These are phyloP conservation scores for Andricus quercusramuli DNA, from an alignment of 2,888 invertebrate genomes.

Conservation along the genomic window DNA sequence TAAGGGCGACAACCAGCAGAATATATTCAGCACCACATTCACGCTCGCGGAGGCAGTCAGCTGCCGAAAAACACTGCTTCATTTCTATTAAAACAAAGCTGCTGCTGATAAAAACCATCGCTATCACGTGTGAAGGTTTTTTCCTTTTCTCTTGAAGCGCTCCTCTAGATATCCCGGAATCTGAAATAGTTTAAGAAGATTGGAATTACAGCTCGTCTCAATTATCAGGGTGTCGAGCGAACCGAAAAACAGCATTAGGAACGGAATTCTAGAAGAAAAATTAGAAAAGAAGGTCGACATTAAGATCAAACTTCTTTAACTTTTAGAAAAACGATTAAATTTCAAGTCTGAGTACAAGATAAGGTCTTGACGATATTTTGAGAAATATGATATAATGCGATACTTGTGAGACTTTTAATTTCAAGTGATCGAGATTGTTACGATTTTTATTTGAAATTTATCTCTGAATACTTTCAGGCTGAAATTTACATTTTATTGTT, in stretches of 20 bases:
- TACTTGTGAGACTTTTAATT: too few relatives aligned
- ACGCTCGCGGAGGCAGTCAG: constrained; percentile 53
- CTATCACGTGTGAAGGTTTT: constrained; percentile 74
- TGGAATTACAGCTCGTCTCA: constrained; percentile 44
- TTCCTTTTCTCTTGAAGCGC: constrained; percentile 79
- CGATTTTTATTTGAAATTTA: too few relatives aligned
- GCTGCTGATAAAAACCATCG: constrained; percentile 61
- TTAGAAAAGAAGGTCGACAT: neutral
- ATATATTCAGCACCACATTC: constrained; percentile 50
- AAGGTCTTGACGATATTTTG: too few relatives aligned
- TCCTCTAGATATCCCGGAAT: constrained; percentile 83
- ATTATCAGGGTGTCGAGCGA: neutral
- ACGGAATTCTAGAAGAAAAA: neutral
- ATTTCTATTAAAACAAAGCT: constrained; percentile 56
- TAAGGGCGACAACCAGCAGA: constrained; percentile 47
- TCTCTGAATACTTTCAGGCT: too few relatives aligned
- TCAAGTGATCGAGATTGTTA: too few relatives aligned
- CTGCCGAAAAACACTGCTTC: constrained; percentile 50
- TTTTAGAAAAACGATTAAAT: too few relatives aligned
- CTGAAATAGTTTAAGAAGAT: constrained; percentile 76
- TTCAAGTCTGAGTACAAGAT: too few relatives aligned
- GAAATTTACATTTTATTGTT: too few relatives aligned
- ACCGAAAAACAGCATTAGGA: neutral
- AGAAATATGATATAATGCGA: too few relatives aligned
- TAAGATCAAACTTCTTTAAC: too few relatives aligned